Evolutionary conservation across 2,113 vertebrate species (phyloP).

Genomic region (Zootoca vivipara): DNA sequence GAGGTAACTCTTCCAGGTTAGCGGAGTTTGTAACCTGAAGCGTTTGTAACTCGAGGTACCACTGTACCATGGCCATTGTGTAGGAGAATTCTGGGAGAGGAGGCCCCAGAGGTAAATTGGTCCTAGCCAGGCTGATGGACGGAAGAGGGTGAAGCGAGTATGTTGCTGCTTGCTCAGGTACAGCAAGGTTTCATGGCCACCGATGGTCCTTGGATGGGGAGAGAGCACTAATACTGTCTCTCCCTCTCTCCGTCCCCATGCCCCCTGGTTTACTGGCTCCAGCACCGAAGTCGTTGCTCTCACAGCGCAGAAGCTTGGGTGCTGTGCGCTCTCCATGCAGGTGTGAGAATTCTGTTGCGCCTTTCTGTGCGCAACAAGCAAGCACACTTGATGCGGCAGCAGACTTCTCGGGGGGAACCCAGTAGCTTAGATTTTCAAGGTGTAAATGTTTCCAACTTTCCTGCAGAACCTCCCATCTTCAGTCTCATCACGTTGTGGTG

Average conservation of each 20-base stretch:
- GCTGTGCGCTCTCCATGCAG: neutral
- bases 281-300: neutral
- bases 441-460: neutral
- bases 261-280: too few species aligned
- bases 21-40: too few species aligned
- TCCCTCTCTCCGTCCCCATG: too few species aligned
- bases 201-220: neutral
- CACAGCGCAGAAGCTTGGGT: neutral
- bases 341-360: neutral
- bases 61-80: neutral
- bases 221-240: neutral
- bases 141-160: too few species aligned
- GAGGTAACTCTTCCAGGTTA: too few species aligned
- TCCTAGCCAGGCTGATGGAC: neutral
- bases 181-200: neutral
- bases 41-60: too few species aligned
- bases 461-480: conserved; percentile 89
- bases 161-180: neutral
- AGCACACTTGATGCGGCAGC: neutral
- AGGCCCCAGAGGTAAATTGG: neutral
- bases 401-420: neutral
- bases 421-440: neutral
- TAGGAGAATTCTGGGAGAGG: neutral
- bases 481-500: conserved; percentile 82
- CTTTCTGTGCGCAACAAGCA: neutral